phyloP scores from a whole-genome alignment of 1,140 invertebrate species.

The Papilio polytes region DNA sequence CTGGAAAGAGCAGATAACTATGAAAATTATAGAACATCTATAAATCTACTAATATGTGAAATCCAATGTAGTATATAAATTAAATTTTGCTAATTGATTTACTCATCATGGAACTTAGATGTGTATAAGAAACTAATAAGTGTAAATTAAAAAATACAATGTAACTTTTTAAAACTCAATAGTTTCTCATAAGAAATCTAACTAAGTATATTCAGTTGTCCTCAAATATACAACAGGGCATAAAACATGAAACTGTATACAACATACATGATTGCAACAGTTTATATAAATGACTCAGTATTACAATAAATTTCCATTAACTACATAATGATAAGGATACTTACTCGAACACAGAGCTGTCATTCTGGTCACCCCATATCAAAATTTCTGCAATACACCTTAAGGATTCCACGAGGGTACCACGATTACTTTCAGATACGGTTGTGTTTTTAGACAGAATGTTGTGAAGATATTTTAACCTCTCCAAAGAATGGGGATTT shows the following conservation, averaged over 20 bases:
- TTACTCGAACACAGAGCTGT: conserved; percentile 99
- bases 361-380: conserved; percentile 99
- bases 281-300: neutral
- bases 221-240: neutral
- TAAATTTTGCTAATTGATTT: too few species aligned
- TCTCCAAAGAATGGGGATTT: conserved; percentile 97
- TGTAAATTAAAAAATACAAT: neutral
- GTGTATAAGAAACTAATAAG: neutral
- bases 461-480: conserved; percentile 98
- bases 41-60: neutral
- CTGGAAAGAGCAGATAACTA: conserved; percentile 85
- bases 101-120: neutral
- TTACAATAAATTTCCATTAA: neutral
- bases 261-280: too few species aligned
- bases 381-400: conserved; percentile 99
- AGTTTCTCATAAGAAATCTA: too few species aligned
- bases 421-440: conserved; percentile 97
- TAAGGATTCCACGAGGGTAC: conserved; percentile 97
- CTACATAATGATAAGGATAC: conserved; percentile 63
- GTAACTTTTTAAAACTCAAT: too few species aligned
- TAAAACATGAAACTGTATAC: too few species aligned
- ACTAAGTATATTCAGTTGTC: neutral
- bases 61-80: too few species aligned
- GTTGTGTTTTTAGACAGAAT: conserved; percentile 98
- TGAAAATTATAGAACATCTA: neutral